Evolutionary conservation across 2,888 invertebrate species (phyloP).

Genomic region (Xiphydria camelus): DNA sequence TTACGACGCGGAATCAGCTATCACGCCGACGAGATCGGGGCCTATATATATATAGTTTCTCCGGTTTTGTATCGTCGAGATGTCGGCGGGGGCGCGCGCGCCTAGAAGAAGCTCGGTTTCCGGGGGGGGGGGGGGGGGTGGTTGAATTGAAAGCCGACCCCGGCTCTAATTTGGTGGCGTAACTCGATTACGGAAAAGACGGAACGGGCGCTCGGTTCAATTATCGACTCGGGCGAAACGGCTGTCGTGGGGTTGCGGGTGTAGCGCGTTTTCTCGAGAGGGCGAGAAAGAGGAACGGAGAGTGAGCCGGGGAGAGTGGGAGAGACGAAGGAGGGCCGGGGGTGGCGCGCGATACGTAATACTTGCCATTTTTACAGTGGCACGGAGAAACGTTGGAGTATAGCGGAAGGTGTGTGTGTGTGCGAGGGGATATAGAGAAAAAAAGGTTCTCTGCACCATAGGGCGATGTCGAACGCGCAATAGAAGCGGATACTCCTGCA

Average conservation of each 20-base stretch:
- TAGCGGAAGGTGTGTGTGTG: neutral
- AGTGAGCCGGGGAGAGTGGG: constrained; percentile 9
- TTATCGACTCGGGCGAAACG: too few species aligned
- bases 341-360: constrained; percentile 9
- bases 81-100: too few species aligned
- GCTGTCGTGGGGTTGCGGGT: too few species aligned
- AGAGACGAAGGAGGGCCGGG: constrained; percentile 14
- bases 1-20: too few species aligned
- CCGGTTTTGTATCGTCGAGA: too few species aligned
- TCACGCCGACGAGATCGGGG: too few species aligned
- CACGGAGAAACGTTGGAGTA: neutral
- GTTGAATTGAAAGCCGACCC: constrained; percentile 37
- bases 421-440: constrained; percentile 3
- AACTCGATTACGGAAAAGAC: constrained; percentile 42
- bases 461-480: constrained; percentile 41
- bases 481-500: constrained; percentile 35
- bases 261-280: too few species aligned
- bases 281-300: too few species aligned
- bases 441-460: constrained; percentile 19
- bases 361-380: constrained; percentile 14
- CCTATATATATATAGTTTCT: too few species aligned
- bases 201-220: constrained; percentile 41
- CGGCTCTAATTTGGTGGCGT: constrained; percentile 35
- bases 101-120: neutral
- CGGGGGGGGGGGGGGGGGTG: too few species aligned